Evolutionary conservation across 2,797 vertebrate species (phyloP), one percentile per base, ranked within the genome.

Genomic region (Hydrophis major): DNA sequence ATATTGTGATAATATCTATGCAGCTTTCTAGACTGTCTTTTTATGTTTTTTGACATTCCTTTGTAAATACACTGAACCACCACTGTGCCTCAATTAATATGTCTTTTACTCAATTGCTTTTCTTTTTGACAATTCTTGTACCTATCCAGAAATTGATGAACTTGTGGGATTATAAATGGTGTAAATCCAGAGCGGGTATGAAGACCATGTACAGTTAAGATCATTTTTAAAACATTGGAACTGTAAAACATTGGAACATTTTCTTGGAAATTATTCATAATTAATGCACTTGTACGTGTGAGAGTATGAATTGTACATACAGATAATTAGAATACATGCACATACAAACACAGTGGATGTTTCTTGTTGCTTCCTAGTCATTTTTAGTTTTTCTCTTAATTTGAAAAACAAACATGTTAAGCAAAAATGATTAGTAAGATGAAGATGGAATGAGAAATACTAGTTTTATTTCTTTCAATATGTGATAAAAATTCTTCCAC

Each of bases 41-140:
- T 55, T 47, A 22, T n/a, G 63, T 59, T 10, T 11, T 78, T 50
- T 86, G 87, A 93, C 53, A 42, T 87, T 59, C 47, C 14, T 87
- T 94, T 88, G 90, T 92, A 94, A 59, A 87, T 4, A 0, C 90
- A 92, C 60, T 74, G 22, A 91, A 91, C 93, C 90, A 37, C 95
- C 87, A 88, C 4, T 0, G 32, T 91, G 94, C 93, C 89, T 11
- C 93, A 86, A 55, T 13, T 50, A 83, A 47, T 47, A 83, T 25
- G 0, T 0, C 0, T 92, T 56, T 53, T 88, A 32, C 59, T 61
- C 4, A 66, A 8, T 50, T 63, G 42, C 27, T 89, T 93, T 66
- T 69, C 69, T 90, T 90, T 22, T 56, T 89, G 91, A 63, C 18
- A 89, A 20, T 89, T 94, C 90, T 66, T 93, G 86, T 90, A 61